Evolutionary conservation across 2,888 invertebrate genomes (phyloP).

Genomic region (Sussaba pulchella): DNA sequence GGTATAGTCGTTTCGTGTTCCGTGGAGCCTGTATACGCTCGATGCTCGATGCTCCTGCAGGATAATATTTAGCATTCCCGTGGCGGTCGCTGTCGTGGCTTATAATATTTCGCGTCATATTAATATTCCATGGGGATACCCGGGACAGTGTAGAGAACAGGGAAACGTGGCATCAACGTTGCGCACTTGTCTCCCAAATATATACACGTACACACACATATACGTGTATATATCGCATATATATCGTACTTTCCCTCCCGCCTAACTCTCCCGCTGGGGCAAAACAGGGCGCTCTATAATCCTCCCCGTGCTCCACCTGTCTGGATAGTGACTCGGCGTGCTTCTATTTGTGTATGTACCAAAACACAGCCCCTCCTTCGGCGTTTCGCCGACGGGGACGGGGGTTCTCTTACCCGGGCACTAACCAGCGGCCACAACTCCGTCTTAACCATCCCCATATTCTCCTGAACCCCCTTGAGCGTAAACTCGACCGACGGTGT

Average conservation of each 20-base stretch:
- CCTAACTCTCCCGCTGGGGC: constrained; percentile 37
- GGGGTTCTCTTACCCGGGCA: constrained; percentile 32
- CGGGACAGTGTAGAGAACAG: constrained; percentile 45
- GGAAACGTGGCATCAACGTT: constrained; percentile 48
- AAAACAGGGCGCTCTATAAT: constrained; percentile 16
- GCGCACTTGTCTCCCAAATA: constrained; percentile 26
- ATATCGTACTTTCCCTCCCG: constrained; percentile 39
- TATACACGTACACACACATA: neutral
- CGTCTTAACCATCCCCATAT: constrained; percentile 16
- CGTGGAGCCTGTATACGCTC: constrained; percentile 29
- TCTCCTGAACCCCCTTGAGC: constrained; percentile 23
- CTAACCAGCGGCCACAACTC: constrained; percentile 42
- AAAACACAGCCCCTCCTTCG: constrained; percentile 23
- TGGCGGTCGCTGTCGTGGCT: constrained; percentile 82
- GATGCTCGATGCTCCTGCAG: constrained; percentile 70
- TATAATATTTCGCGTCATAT: constrained; percentile 84
- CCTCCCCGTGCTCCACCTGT: constrained; percentile 30
- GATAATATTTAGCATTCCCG: constrained; percentile 84
- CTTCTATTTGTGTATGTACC: constrained; percentile 58
- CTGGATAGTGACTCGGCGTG: constrained; percentile 40
- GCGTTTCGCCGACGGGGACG: constrained; percentile 24
- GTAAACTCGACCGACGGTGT: constrained; percentile 50
- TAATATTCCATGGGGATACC: constrained; percentile 83
- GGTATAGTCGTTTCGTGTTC: constrained; percentile 42
- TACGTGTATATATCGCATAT: neutral